phyloP scores from a whole-genome alignment of 2,113 vertebrate genomes.

The Stegostoma tigrinum region DNA sequence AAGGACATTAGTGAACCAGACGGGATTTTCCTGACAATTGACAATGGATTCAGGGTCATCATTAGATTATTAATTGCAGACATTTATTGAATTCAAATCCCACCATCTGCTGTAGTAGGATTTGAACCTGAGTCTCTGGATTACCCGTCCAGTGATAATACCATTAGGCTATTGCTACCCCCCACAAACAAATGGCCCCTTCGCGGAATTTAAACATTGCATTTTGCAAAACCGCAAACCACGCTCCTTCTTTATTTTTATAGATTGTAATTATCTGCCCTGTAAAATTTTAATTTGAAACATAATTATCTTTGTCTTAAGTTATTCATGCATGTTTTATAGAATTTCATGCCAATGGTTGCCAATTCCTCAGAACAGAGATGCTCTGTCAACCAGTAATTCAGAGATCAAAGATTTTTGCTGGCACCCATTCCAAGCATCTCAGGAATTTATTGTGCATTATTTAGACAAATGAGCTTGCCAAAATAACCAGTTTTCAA shows the following conservation, averaged over 20 bases:
- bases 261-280: too few species aligned
- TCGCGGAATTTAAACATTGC: background rate
- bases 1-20: too few species aligned
- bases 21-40: too few species aligned
- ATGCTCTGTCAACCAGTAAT: background rate
- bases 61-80: too few species aligned
- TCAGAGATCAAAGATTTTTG: slow-evolving; percentile 6
- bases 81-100: too few species aligned
- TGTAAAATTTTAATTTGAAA: background rate
- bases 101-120: too few species aligned
- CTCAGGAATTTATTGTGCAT: slow-evolving; percentile 20
- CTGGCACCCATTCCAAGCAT: slow-evolving; percentile 4
- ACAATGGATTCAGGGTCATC: too few species aligned
- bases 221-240: background rate
- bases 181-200: background rate
- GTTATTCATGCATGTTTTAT: background rate
- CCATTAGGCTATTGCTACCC: too few species aligned
- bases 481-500: slow-evolving; percentile 19
- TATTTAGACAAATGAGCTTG: background rate
- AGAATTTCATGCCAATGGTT: background rate
- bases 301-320: background rate
- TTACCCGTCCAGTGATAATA: too few species aligned
- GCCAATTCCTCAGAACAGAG: background rate
- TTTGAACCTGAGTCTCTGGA: too few species aligned
- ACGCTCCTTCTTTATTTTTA: background rate